These are phyloP conservation scores for Sepioteuthis lessoniana DNA, from an alignment of 2,888 invertebrate genomes.

Conservation along the genomic window DNA sequence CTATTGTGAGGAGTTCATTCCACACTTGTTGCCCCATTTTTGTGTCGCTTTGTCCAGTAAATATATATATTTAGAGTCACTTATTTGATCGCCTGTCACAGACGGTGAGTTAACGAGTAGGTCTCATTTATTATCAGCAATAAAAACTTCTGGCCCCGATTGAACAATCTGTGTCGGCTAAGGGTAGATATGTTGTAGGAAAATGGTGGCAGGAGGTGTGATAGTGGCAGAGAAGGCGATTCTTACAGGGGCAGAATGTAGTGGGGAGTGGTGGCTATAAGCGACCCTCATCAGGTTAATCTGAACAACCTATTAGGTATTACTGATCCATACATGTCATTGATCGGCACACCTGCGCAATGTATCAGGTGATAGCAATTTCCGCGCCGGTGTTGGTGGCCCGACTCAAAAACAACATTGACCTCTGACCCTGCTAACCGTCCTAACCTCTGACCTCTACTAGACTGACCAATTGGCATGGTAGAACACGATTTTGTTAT, in stretches of 20 bases:
- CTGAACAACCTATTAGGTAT: slow-evolving; percentile 9
- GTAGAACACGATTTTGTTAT: background rate
- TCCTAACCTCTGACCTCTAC: background rate
- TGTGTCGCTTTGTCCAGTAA: no score
- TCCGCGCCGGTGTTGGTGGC: slow-evolving; percentile 10
- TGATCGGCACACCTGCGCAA: background rate
- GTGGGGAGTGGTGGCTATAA: background rate
- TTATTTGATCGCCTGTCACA: no score
- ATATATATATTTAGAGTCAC: no score
- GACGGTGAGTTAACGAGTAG: no score
- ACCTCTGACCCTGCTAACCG: background rate
- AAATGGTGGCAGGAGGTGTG: background rate
- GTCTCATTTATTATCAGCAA: no score
- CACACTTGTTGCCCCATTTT: no score
- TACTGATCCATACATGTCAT: background rate
- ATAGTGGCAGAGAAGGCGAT: background rate
- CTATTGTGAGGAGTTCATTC: no score
- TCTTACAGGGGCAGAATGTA: no score
- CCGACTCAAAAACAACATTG: background rate
- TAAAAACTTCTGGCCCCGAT: background rate
- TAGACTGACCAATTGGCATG: background rate
- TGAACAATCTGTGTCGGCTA: background rate
- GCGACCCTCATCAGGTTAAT: background rate
- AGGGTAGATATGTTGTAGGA: background rate
- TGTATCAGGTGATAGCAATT: slow-evolving; percentile 16